These are phyloP conservation scores for Oplegnathus fasciatus DNA, from an alignment of 2,113 vertebrate genomes.

Conservation along the genomic window DNA sequence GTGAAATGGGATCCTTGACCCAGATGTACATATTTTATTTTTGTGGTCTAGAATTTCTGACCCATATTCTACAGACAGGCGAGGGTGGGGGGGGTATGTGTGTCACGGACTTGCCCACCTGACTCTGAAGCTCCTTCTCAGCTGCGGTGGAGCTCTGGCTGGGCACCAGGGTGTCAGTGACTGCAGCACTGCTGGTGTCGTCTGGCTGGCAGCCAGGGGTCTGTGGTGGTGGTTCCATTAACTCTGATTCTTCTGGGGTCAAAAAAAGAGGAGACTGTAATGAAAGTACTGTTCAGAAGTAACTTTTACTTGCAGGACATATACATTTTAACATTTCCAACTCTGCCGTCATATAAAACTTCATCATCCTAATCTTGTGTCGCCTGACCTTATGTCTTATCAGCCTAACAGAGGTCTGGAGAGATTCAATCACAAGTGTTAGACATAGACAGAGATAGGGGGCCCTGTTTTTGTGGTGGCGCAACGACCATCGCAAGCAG, in stretches of 20 bases:
- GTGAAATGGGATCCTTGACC: constrained; percentile 51
- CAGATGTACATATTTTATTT: constrained; percentile 58
- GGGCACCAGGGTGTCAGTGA: constrained; percentile 28
- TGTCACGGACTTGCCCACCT: constrained; percentile 67
- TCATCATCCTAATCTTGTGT: background rate
- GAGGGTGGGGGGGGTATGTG: accelerated
- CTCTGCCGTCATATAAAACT: background rate
- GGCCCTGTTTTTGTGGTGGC: background rate
- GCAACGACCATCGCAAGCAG: no score
- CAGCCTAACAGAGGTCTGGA: background rate
- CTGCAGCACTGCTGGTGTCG: constrained; percentile 21
- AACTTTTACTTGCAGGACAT: background rate
- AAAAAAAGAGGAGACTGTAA: background rate
- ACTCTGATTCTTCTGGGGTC: constrained; percentile 45
- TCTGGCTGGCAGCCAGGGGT: constrained; percentile 40
- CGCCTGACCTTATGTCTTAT: background rate
- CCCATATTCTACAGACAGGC: constrained; percentile 41
- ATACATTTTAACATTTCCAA: no score
- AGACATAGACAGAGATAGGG: background rate
- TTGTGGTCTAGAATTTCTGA: constrained; percentile 61
- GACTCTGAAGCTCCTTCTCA: constrained; percentile 58
- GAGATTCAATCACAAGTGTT: background rate
- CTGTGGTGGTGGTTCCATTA: constrained; percentile 7
- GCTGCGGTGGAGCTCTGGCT: constrained; percentile 44
- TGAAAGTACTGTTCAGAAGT: background rate